Evolutionary conservation across 1,140 invertebrate genomes (phyloP).

Genomic region (Listronotus oregonensis): DNA sequence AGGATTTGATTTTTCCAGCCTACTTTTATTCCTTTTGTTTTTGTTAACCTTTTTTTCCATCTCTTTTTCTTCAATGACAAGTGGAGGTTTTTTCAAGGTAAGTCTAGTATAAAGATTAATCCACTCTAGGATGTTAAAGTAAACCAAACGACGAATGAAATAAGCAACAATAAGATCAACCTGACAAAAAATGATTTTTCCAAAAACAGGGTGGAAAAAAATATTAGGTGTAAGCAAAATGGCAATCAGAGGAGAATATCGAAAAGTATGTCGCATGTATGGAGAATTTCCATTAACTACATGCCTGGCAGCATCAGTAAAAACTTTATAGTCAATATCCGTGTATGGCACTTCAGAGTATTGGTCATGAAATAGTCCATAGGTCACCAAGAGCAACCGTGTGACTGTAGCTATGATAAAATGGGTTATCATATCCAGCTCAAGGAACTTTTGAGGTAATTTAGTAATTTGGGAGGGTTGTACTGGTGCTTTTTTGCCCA

Average conservation of each 20-base stretch:
- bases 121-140: conserved; percentile 22
- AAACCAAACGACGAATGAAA: conserved; percentile 61
- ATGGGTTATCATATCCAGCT: conserved; percentile 62
- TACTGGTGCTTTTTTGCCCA: background rate
- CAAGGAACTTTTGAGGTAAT: conserved; percentile 45
- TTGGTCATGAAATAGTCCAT: conserved; percentile 82
- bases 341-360: conserved; percentile 86
- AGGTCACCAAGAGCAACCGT: conserved; percentile 75
- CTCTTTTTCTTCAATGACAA: conserved; percentile 3
- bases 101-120: conserved; percentile 4
- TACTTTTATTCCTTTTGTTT: conserved; percentile 18
- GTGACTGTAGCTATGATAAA: conserved; percentile 64
- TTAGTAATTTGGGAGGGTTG: background rate
- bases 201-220: conserved; percentile 72
- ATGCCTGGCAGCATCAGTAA: conserved; percentile 88
- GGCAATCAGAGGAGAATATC: conserved; percentile 93
- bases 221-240: conserved; percentile 86
- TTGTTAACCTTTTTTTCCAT: conserved; percentile 13
- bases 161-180: conserved; percentile 81
- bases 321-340: conserved; percentile 96
- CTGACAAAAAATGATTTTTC: conserved; percentile 89
- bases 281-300: conserved; percentile 80
- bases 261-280: conserved; percentile 89
- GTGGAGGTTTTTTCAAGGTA: conserved; percentile 10
- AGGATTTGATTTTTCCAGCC: background rate